A percentile compares a stretch with the other conserved stretches of the same genome.
These are phyloP conservation scores for Elmis aenea DNA, from an alignment of 2,888 invertebrate genomes.

Conservation along the genomic window DNA sequence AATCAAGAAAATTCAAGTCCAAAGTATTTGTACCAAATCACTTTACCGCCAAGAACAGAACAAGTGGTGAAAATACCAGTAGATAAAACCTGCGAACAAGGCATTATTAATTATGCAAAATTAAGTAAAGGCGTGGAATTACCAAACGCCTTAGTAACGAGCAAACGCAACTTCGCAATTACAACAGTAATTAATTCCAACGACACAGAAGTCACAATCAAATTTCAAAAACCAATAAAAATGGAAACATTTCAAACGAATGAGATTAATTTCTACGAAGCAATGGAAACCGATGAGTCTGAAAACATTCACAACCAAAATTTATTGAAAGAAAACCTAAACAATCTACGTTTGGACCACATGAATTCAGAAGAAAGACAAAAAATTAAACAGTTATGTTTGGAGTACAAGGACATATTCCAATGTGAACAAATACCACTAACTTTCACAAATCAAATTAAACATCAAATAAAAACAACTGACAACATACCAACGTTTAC, in stretches of 20 bases:
- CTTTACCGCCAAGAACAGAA: not conserved
- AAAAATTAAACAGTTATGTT: not conserved
- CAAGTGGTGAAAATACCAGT: constrained; percentile 1
- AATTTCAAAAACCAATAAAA: no score
- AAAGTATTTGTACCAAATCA: not conserved
- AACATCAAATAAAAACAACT: constrained; percentile 1
- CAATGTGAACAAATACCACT: not conserved
- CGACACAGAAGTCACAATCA: no score
- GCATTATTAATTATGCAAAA: not conserved
- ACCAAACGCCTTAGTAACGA: not conserved
- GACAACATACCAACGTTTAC: not conserved
- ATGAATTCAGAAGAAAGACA: not conserved
- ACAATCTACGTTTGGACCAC: constrained; percentile 4
- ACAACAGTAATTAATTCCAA: not conserved
- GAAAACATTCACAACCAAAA: no score
- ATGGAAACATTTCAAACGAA: no score
- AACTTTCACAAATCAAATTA: constrained; percentile 1
- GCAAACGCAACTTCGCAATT: not conserved
- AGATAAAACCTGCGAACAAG: not conserved
- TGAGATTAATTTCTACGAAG: no score
- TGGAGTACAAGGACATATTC: not conserved
- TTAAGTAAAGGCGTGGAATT: not conserved
- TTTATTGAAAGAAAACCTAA: not conserved
- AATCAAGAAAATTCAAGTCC: not conserved
- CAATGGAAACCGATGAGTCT: no score